Base-by-base conservation (phyloP, 2,113 vertebrate genomes). In the Engraulis encrasicolus region DNA sequence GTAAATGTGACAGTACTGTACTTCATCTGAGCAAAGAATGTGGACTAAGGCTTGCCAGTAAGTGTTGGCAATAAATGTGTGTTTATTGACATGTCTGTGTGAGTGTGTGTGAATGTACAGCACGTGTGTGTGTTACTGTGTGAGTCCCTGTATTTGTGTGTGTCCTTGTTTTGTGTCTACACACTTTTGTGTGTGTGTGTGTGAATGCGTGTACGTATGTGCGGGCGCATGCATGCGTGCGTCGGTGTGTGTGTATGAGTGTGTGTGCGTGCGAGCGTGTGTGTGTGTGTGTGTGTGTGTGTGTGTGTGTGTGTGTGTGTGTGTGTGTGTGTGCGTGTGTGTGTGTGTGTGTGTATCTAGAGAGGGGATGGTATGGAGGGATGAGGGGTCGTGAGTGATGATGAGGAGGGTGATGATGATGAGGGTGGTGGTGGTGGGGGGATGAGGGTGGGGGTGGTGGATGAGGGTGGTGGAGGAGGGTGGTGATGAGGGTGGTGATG, bases 261-360 rank as follows among this genome's bases (percentile, higher is more conserved):
- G 40, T 45, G 40, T n/a, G 54, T 58, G 20, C 6, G 54, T 58
- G 20, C 6, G 6, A 19, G 11, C 23, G 15, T 66, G 23, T 66
- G 54, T 2, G 54, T 31, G 23, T 66, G 3, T 66, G 2, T 66
- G 58, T 66, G 23, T 66, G 58, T 66, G 6, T 23, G 58, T 66
- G 58, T 66, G 58, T 31, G 58, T 58, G 2, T 37, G 77, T 79
- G 80, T 58, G 19, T 61, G 58, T 61, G 58, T 61, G 58, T 61
- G 23, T 23, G 58, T 61, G 58, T 27, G 58, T 61, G 20, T 61
- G 58, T 61, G 58, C 27, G 58, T 61, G 58, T 66, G 58, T 66
- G 58, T 66, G 58, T 61, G 54, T 66, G 58, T 23, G 58, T 66
- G 58, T 27, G n/a, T 27, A 9, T 27, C 19, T 4, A 6, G 2